phyloP scores from a whole-genome alignment of 2,113 vertebrate genomes.

The Corythornis vintsioides region DNA sequence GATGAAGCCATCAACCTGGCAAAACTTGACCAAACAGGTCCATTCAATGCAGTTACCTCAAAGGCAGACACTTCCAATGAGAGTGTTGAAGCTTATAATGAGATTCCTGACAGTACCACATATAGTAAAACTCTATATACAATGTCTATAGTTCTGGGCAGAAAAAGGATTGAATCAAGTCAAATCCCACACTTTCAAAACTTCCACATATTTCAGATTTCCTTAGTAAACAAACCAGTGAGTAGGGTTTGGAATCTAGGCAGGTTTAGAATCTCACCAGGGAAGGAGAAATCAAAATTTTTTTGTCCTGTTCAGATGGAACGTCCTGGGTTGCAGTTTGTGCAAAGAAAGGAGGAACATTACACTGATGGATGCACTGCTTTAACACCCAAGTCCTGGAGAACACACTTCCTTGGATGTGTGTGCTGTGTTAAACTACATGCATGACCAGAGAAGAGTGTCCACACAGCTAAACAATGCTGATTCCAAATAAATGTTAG shows the following conservation, averaged over 20 bases:
- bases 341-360: not conserved
- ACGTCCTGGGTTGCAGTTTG: too few relatives aligned
- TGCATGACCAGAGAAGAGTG: not conserved
- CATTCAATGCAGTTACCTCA: not conserved
- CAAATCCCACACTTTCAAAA: not conserved
- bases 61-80: not conserved
- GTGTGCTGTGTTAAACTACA: not conserved
- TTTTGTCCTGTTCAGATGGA: too few relatives aligned
- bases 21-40: not conserved
- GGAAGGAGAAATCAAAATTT: too few relatives aligned
- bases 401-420: not conserved
- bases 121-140: not conserved
- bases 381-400: not conserved
- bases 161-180: not conserved
- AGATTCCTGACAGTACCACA: not conserved
- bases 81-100: not conserved
- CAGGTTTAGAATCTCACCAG: too few relatives aligned
- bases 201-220: not conserved
- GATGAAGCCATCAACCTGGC: not conserved
- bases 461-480: not conserved
- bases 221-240: not conserved
- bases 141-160: not conserved
- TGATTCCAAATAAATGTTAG: not conserved
- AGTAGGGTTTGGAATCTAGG: not conserved
- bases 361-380: not conserved